These are phyloP conservation scores for Muscicapa adusta DNA, from an alignment of 2,113 vertebrate genomes.

Conservation along the genomic window DNA sequence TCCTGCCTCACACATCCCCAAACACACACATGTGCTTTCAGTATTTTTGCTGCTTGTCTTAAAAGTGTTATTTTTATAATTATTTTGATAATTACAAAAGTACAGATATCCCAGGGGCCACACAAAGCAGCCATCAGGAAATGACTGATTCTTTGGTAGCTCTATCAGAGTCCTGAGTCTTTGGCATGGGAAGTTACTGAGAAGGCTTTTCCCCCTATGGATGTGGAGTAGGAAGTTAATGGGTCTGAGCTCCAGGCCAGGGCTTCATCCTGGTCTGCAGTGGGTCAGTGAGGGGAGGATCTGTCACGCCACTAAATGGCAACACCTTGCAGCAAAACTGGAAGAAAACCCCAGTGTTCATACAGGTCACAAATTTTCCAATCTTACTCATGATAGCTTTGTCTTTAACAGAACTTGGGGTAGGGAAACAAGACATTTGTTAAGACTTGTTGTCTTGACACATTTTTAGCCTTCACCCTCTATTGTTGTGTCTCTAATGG, in stretches of 20 bases:
- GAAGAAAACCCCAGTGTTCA: neutral
- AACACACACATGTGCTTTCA: neutral
- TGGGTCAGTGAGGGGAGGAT: neutral
- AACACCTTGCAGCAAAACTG: neutral
- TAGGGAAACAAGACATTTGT: neutral
- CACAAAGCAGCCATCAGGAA: neutral
- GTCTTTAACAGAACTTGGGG: neutral
- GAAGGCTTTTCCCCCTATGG: neutral
- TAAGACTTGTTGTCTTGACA: neutral
- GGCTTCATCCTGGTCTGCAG: neutral
- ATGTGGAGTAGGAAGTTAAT: neutral
- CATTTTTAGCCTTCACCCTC: neutral
- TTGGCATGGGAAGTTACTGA: neutral
- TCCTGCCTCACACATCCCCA: neutral
- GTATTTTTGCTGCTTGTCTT: neutral
- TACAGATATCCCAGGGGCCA: neutral
- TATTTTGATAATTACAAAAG: neutral
- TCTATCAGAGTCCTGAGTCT: neutral
- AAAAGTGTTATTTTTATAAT: neutral
- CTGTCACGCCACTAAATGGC: neutral
- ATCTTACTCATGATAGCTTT: neutral
- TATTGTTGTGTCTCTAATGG: neutral
- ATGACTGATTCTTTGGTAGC: neutral
- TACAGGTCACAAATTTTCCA: neutral
- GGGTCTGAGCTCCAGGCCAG: neutral